These are phyloP conservation scores for Muscicapa comitata DNA, from an alignment of 2,797 vertebrate species.

Conservation along the genomic window DNA sequence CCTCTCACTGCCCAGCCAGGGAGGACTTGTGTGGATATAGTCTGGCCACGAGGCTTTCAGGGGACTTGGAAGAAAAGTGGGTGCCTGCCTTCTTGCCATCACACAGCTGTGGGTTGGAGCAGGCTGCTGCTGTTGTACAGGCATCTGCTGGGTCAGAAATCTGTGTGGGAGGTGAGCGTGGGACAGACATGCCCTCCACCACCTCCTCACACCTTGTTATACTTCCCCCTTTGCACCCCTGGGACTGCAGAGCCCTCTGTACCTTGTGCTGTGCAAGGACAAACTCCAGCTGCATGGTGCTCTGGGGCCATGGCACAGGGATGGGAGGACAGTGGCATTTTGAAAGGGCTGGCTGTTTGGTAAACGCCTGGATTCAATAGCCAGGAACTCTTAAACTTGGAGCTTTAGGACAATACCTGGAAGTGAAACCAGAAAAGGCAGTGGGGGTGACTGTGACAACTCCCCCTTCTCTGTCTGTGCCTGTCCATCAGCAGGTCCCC, in stretches of 20 bases:
- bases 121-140: background rate
- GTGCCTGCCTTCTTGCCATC: accelerated
- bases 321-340: background rate
- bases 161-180: background rate
- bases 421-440: background rate
- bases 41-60: background rate
- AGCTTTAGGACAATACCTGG: background rate
- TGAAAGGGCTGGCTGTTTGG: background rate
- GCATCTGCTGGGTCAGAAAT: background rate
- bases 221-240: background rate
- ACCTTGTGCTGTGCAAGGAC: accelerated
- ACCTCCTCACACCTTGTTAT: background rate
- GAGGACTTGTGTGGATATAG: background rate
- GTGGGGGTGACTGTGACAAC: background rate
- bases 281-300: background rate
- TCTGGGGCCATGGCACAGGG: accelerated
- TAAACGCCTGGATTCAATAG: background rate
- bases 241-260: background rate
- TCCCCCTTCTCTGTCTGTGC: background rate
- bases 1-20: accelerated
- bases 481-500: accelerated
- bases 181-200: background rate
- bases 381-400: background rate
- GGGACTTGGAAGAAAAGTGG: background rate
- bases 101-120: background rate